Evolutionary conservation across 1,140 invertebrate species (phyloP), one percentile per base, ranked within the genome.

Genomic region (Lutraria rhynchaena): DNA sequence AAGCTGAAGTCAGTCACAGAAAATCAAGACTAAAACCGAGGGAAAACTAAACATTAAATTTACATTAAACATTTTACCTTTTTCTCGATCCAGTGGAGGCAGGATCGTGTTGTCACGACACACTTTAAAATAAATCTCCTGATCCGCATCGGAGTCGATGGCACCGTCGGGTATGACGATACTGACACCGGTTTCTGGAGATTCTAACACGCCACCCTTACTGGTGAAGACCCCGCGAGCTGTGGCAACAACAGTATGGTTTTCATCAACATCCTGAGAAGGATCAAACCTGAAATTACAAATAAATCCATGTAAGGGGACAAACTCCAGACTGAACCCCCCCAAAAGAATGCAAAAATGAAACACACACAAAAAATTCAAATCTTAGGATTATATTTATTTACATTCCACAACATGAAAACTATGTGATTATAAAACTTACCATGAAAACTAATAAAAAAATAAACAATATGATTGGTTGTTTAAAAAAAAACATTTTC

Each of bases 71-170:
- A 53, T 4, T 44, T 92, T 95, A 97, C 96, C 96, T 94, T 97
- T 97, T 31, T 96, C 95, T 93, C 95, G 95, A 93, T 97, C 96
- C 92, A 97, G 94, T 75, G 96, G 96, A 70, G 96, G 96, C 84
- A 95, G 94, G 87, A 95, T 95, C 90, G 95, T 93, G 75, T 92
- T 92, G 86, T 94, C 93, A 73, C 93, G 89, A 88, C 94, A 94
- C 82, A 99, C 97, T 91, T 97, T 97, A 94, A 99, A 98, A 94
- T 98, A 98, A 89, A 99, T 96, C 93, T 98, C 97, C 93, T 98
- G 97, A 84, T 95, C 94, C 83, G 95, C 94, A 53, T 96, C 96
- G 24, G 94, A 93, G 60, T 95, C 94, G 83, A 98, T 95, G 37
- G 98, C 97, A 77, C 96, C 96, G 73, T 95, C 94, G 51, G 98